Evolutionary conservation across 2,888 invertebrate species (phyloP), one percentile per base, ranked within the genome.

Genomic region (Laothoe populi): DNA sequence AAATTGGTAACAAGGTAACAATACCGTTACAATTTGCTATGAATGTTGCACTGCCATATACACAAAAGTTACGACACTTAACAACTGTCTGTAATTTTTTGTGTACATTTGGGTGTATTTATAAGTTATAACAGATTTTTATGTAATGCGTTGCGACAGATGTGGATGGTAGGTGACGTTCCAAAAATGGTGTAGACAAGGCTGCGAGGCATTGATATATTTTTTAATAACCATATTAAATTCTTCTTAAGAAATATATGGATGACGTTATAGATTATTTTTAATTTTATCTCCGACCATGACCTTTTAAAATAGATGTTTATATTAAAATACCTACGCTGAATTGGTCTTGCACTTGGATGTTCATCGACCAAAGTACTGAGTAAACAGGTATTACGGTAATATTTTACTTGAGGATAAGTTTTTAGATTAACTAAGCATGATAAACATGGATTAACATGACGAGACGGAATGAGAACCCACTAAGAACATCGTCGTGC

Each of bases 141-240:
- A 53, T 53, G 53, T 53, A 31, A 35, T 53, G 53, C 31, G 53
- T 53, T 35, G 53, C 53, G 19, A 53, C 53, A 53, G 53, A 53
- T 53, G 53, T 53, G 11, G 26, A 35, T 31, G 31, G 49, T 53
- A 31, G n/a, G 49, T 35, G 31, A 11, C 19, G 53, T 53, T 53
- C 53, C 53, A 53, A 53, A 53, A 53, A 53, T 53, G 53, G 53
- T 48, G 26, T 35, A 26, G 26, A 53, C 53, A 53, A 53, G 53
- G 53, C 53, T 53, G 31, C 35, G 31, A 2, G 19, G 11, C 19
- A 53, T 35, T 53, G 35, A 53, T 53, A 10, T 35, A 35, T 35
- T 53, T 53, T 19, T 53, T 19, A 35, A 19, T 16, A 53, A 19
- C 19, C 35, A 49, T 16, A 35, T 19, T 11, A 53, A 53, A 16